A percentile compares a stretch with the other conserved stretches of the same genome.
These are phyloP conservation scores for Paramormyrops kingsleyae DNA, from an alignment of 2,113 vertebrate species.

Conservation along the genomic window DNA sequence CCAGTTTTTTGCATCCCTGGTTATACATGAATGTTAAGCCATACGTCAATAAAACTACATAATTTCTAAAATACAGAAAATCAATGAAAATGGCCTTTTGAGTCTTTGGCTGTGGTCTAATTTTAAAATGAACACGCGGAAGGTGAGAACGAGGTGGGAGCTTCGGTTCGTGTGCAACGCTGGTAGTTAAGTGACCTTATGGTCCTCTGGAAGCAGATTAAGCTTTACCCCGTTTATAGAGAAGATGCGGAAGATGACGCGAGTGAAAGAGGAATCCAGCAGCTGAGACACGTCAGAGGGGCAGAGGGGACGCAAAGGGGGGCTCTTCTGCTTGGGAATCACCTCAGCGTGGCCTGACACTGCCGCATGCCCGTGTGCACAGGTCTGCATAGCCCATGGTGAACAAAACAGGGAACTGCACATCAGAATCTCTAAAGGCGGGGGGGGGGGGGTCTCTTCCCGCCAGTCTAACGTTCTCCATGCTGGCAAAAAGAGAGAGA, in stretches of 20 bases:
- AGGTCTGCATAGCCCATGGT: slow-evolving; percentile 28
- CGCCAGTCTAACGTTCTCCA: neutral
- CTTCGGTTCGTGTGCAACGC: neutral
- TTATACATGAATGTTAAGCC: neutral
- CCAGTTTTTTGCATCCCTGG: neutral
- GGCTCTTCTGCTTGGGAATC: neutral
- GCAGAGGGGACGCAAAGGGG: neutral
- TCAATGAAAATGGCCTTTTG: neutral
- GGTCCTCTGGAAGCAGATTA: neutral
- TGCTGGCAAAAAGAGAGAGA: neutral
- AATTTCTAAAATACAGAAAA: neutral
- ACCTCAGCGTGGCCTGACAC: neutral
- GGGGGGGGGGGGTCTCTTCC: neutral
- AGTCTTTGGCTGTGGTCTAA: neutral
- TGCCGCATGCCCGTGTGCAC: neutral
- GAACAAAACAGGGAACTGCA: slow-evolving; percentile 31
- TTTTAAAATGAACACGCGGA: neutral
- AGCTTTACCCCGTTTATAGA: neutral
- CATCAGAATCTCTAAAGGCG: neutral
- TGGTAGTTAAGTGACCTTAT: neutral
- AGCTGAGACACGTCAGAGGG: neutral
- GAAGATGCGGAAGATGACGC: neutral
- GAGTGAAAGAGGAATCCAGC: neutral
- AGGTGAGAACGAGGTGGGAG: neutral
- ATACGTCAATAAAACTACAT: neutral